These are phyloP conservation scores for Remorina albescens DNA, from an alignment of 2,797 vertebrate species.

Conservation along the genomic window DNA sequence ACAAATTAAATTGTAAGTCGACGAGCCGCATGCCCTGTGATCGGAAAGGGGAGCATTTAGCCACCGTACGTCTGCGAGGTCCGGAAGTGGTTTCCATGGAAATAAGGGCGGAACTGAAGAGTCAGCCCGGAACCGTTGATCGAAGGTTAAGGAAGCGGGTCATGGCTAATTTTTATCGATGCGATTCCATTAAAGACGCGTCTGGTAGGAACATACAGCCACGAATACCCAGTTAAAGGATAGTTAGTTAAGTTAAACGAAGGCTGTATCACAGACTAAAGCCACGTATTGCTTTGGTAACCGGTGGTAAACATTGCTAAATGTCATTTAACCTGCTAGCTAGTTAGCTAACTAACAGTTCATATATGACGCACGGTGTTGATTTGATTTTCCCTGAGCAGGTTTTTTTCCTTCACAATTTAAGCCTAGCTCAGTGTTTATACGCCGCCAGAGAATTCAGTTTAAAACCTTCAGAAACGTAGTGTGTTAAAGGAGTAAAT, in stretches of 20 bases:
- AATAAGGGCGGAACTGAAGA: constrained; percentile 8
- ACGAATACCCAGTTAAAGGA: rapidly evolving
- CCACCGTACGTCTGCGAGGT: background rate
- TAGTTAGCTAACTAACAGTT: background rate
- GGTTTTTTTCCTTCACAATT: too few species aligned
- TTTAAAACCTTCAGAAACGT: background rate
- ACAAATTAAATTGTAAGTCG: constrained; percentile 5
- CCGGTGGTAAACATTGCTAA: constrained; percentile 1
- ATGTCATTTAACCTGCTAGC: background rate
- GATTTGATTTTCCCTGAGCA: background rate
- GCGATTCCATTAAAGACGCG: constrained; percentile 13
- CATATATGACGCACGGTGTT: background rate
- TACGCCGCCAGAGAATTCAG: background rate
- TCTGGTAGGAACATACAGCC: background rate
- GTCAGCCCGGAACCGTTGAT: constrained; percentile 36
- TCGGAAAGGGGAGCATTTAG: constrained; percentile 31
- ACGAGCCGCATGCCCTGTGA: constrained; percentile 20
- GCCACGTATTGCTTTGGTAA: background rate
- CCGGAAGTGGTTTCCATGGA: constrained; percentile 17
- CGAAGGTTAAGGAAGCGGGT: background rate
- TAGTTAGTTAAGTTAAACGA: background rate
- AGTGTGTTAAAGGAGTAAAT: background rate
- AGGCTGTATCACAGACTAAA: background rate
- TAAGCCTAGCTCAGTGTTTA: background rate
- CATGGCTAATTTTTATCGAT: background rate